Evolutionary conservation across 1,140 invertebrate species (phyloP), one percentile per base, ranked within the genome.

Genomic region (Papilio xuthus): DNA sequence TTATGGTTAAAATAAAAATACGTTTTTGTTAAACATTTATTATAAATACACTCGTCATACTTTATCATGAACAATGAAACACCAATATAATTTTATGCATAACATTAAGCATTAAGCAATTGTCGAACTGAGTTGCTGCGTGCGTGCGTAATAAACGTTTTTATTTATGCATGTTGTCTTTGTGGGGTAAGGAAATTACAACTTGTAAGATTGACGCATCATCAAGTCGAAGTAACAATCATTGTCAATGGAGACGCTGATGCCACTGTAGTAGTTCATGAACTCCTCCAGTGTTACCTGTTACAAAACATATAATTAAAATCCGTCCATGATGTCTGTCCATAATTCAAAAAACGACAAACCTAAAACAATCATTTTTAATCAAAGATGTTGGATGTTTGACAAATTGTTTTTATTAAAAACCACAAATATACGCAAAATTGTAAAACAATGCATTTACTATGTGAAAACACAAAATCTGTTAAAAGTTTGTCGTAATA

Each of bases 201-300:
- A 94, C 90, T 97, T 97, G 93, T 97, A 99, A n/a, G 97, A 96
- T 86, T 97, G 97, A 79, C 98, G 95, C 96, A 99, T 99, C 97
- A 99, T 98, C 53, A 99, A 94, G 93, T 99, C 98, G 87, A 99
- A 99, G 88, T 98, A 99, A 44, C 96, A 96, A 89, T 99, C 98
- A 81, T 98, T 97, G 90, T 99, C 98, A 63, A 99, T 98, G 1
- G 98, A 98, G 12, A 98, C 97, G 91, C 98, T 99, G 47, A 99
- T 97, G 1, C 96, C 98, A 71, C 97, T 95, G 92, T 99, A 99
- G 90, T 99, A 99, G 91, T 99, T 98, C 88, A 97, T 94, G 87
- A 99, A 99, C 94, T 99, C 98, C 84, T 99, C 98, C 78, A 96
- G 95, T 0, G 98, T 99, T 1, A 99, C 97, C 98, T 99, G 89